A percentile compares a stretch with the other conserved stretches of the same genome.
Evolutionary conservation across 2,113 vertebrate species (phyloP).

Genomic region (Egretta garzetta): DNA sequence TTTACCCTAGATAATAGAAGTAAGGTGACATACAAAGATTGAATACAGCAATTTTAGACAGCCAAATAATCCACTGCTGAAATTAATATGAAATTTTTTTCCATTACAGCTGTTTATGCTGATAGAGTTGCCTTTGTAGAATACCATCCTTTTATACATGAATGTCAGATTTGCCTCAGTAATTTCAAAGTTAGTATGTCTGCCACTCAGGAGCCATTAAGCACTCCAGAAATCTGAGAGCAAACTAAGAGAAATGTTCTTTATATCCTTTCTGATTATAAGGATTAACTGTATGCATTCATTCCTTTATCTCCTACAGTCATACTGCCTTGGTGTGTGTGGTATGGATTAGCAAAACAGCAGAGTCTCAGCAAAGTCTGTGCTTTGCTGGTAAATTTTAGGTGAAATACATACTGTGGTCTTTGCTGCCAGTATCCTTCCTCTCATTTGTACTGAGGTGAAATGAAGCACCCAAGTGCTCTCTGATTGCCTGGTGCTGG

Average conservation of each 20-base stretch:
- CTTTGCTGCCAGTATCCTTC: background rate
- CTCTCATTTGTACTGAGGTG: background rate
- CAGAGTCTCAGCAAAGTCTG: background rate
- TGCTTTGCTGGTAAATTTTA: background rate
- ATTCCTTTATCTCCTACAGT: background rate
- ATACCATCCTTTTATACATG: background rate
- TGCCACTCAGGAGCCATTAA: background rate
- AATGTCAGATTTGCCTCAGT: background rate
- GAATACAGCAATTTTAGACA: background rate
- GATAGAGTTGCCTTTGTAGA: background rate
- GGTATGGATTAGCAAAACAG: background rate
- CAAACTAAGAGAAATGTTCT: background rate
- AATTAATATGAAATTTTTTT: background rate
- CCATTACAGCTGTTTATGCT: background rate
- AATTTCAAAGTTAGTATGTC: background rate
- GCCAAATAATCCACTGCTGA: background rate
- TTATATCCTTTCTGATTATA: background rate
- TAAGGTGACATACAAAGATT: background rate
- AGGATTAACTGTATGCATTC: background rate
- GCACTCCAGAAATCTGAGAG: background rate
- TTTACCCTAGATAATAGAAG: background rate
- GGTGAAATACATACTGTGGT: fast-evolving
- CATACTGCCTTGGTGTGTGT: background rate
- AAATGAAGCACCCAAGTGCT: background rate
- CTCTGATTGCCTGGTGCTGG: background rate